Evolutionary conservation across 2,797 vertebrate species (phyloP).

Genomic region (Catamblyrhynchus diadema): DNA sequence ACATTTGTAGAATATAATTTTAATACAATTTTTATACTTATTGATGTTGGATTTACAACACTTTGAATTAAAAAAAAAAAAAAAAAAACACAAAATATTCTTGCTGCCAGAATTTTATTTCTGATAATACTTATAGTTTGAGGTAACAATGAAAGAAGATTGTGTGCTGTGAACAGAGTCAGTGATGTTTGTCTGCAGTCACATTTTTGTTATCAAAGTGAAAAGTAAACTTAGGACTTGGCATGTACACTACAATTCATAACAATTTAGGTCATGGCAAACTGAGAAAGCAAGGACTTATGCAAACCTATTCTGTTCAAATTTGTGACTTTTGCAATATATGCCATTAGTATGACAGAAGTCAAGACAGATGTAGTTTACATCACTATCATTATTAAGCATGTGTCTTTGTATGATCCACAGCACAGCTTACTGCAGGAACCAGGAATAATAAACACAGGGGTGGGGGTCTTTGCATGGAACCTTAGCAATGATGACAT

Average conservation of each 20-base stretch:
- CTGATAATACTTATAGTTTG: slow-evolving; percentile 71
- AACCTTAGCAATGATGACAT: slow-evolving; percentile 67
- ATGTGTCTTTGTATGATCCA: slow-evolving; percentile 80
- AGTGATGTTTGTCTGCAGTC: slow-evolving; percentile 54
- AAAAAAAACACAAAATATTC: slow-evolving; percentile 62
- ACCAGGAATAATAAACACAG: slow-evolving; percentile 71
- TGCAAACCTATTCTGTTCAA: slow-evolving; percentile 45
- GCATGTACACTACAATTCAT: slow-evolving; percentile 65
- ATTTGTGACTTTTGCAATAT: slow-evolving; percentile 56
- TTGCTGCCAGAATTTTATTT: slow-evolving; percentile 78
- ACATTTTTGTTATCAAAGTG: slow-evolving; percentile 63
- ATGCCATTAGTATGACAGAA: slow-evolving; percentile 48
- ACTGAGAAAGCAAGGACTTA: slow-evolving; percentile 57
- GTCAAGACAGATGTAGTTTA: slow-evolving; percentile 64
- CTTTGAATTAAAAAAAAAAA: slow-evolving; percentile 48
- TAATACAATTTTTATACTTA: slow-evolving; percentile 72
- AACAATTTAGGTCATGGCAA: slow-evolving; percentile 60
- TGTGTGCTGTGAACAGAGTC: slow-evolving; percentile 65
- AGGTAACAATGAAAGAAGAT: slow-evolving; percentile 77
- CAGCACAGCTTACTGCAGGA: slow-evolving; percentile 81
- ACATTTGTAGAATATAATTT: slow-evolving; percentile 78
- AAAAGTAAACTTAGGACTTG: slow-evolving; percentile 59
- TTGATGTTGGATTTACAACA: slow-evolving; percentile 59
- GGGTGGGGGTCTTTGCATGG: slow-evolving; percentile 69
- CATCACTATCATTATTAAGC: slow-evolving; percentile 60